These are phyloP conservation scores for Lepidocyrtoides sp. DNA, from an alignment of 2,888 invertebrate species.

Conservation along the genomic window DNA sequence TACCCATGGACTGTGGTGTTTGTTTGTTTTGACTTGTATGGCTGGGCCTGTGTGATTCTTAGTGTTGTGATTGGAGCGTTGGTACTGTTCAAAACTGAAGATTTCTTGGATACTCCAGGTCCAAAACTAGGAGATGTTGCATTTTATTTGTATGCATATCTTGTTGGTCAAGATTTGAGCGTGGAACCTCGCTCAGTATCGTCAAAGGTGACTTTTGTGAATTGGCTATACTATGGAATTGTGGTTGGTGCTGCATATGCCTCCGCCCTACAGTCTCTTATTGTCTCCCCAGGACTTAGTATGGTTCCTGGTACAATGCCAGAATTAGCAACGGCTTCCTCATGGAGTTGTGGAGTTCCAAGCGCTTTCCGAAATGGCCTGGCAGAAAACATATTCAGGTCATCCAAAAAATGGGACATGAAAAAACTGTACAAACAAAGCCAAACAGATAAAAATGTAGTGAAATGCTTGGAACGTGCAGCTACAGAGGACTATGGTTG, in stretches of 20 bases:
- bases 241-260: constrained; percentile 60
- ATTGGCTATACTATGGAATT: constrained; percentile 38
- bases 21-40: constrained; percentile 31
- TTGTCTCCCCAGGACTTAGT: constrained; percentile 64
- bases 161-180: constrained; percentile 22
- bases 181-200: background rate
- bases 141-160: constrained; percentile 31
- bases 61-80: background rate
- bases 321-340: background rate
- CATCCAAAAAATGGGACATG: constrained; percentile 39
- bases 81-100: constrained; percentile 34
- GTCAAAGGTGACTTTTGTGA: constrained; percentile 5
- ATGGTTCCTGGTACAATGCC: constrained; percentile 28
- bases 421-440: constrained; percentile 34
- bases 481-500: constrained; percentile 47
- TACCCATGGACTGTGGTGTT: constrained; percentile 31
- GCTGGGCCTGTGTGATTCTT: background rate
- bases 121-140: constrained; percentile 12
- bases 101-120: background rate
- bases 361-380: constrained; percentile 40
- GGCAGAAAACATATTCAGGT: constrained; percentile 45
- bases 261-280: constrained; percentile 53
- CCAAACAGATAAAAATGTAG: constrained; percentile 48
- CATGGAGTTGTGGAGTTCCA: constrained; percentile 32
- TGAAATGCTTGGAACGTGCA: constrained; percentile 36